phyloP scores from a whole-genome alignment of 2,797 vertebrate genomes.

The Anomalospiza imberbis region DNA sequence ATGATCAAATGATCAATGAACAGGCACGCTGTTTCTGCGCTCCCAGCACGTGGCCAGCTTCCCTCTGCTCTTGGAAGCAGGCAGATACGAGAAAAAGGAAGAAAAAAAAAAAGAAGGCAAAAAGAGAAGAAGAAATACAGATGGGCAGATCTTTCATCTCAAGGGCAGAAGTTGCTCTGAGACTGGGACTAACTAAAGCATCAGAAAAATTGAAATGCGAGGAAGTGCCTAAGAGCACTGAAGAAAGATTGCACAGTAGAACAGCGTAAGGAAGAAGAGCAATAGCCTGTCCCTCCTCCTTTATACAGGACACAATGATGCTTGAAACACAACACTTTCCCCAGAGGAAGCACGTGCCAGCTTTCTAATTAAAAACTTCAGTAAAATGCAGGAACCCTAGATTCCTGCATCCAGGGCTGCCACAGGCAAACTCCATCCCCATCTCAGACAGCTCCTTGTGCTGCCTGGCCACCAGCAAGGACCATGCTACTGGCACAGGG shows the following conservation, averaged over 20 bases:
- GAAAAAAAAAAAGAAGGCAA: background rate
- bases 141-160: background rate
- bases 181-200: background rate
- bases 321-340: background rate
- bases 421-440: fast-evolving
- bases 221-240: background rate
- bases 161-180: background rate
- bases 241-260: background rate
- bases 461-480: background rate
- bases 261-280: background rate
- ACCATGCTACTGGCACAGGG: background rate
- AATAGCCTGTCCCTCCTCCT: background rate
- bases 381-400: background rate
- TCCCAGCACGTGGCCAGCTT: fast-evolving
- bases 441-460: fast-evolving
- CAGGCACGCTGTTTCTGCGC: fast-evolving
- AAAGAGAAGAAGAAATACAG: background rate
- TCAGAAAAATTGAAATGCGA: background rate
- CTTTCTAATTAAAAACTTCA: background rate
- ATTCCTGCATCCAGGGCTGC: background rate
- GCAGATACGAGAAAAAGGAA: background rate
- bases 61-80: background rate
- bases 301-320: background rate
- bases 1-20: background rate
- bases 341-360: background rate